phyloP scores from a whole-genome alignment of 2,888 invertebrate species.

The Callimorpha dominula region DNA sequence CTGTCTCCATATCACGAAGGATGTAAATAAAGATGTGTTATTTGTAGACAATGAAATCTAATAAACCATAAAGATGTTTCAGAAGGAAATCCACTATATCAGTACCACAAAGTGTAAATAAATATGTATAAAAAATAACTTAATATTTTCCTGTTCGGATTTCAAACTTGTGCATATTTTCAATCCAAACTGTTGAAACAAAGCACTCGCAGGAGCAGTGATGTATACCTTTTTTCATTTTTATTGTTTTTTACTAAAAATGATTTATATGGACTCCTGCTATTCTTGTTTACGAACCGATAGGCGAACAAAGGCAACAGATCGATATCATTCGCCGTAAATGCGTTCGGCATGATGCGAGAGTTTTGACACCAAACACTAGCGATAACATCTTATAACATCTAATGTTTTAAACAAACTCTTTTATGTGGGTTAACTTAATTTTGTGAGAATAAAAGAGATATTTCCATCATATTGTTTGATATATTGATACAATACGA shows the following conservation, averaged over 20 bases:
- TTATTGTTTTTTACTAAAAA: constrained; percentile 47
- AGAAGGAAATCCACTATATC: too few relatives aligned
- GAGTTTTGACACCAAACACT: constrained; percentile 85
- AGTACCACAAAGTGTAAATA: too few relatives aligned
- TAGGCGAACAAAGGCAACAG: constrained; percentile 78
- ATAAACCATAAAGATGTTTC: too few relatives aligned
- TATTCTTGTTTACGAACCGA: constrained; percentile 83
- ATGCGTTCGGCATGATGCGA: constrained; percentile 85
- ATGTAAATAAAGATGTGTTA: too few relatives aligned
- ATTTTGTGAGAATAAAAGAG: constrained; percentile 82
- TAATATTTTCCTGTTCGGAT: too few relatives aligned
- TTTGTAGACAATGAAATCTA: too few relatives aligned
- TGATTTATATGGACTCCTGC: constrained; percentile 84
- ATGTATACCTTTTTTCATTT: not conserved
- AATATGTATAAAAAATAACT: too few relatives aligned
- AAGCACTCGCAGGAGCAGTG: constrained; percentile 1
- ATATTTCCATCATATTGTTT: constrained; percentile 71
- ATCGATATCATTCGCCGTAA: constrained; percentile 76
- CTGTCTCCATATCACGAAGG: too few relatives aligned
- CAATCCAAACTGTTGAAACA: not conserved
- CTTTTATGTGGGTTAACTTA: constrained; percentile 84
- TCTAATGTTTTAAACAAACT: constrained; percentile 87
- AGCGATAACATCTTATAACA: constrained; percentile 83
- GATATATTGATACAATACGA: constrained; percentile 69
- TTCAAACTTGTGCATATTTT: not conserved